Conservation (phyloP, 1,140 invertebrate genomes). For the Heterodera schachtii region DNA sequence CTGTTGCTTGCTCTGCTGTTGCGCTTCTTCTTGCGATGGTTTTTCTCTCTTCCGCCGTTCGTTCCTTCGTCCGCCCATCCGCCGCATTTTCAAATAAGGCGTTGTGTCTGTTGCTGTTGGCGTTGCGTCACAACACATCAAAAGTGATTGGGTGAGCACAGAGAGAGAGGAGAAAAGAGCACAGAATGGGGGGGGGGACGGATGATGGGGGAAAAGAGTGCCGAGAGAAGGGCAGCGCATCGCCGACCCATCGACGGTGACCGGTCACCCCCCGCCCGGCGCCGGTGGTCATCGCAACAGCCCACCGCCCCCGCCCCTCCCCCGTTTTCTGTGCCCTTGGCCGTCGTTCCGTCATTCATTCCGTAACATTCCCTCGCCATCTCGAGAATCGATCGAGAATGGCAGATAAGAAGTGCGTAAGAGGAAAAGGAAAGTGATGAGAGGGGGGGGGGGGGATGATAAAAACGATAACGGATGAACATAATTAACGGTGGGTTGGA, state of each 20-base stretch:
- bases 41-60: background rate
- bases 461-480: too few relatives aligned
- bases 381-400: background rate
- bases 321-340: background rate
- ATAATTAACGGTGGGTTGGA: too few relatives aligned
- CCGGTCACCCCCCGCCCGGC: too few relatives aligned
- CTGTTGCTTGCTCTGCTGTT: slow-evolving; percentile 1
- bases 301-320: too few relatives aligned
- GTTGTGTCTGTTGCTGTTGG: background rate
- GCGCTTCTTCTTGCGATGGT: background rate
- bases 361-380: background rate
- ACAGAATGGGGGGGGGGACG: background rate
- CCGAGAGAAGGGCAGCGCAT: too few relatives aligned
- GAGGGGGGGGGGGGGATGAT: background rate
- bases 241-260: background rate
- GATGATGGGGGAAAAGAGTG: background rate
- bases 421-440: too few relatives aligned
- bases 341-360: background rate
- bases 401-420: background rate
- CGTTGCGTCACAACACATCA: slow-evolving; percentile 1
- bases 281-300: background rate
- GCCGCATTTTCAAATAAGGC: background rate
- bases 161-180: too few relatives aligned
- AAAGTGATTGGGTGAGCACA: background rate
- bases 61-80: background rate